These are phyloP conservation scores for Pachyuromys duprasi DNA, from an alignment of 2,797 vertebrate species.

Conservation along the genomic window DNA sequence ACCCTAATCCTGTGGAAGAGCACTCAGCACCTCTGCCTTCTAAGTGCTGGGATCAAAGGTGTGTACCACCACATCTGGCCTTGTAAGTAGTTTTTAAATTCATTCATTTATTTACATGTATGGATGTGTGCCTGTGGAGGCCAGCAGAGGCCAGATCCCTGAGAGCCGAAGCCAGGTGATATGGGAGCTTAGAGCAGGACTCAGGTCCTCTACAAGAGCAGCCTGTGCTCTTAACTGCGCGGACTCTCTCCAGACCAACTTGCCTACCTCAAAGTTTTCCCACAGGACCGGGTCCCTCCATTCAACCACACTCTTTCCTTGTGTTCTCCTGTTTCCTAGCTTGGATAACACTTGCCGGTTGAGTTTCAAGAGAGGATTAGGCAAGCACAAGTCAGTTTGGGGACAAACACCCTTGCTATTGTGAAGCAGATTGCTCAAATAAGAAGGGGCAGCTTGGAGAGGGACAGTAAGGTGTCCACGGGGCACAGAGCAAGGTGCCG, in stretches of 20 bases:
- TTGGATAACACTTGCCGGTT: not conserved
- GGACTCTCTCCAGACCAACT: not conserved
- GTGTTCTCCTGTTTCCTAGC: not conserved
- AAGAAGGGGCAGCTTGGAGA: not conserved
- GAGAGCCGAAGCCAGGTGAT: not conserved
- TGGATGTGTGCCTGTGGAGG: not conserved
- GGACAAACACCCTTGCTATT: not conserved
- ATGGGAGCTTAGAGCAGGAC: not conserved
- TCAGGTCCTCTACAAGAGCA: too few species aligned
- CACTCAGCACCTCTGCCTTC: not conserved
- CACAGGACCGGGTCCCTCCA: not conserved
- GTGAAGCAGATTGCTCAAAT: not conserved
- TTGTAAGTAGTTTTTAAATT: not conserved
- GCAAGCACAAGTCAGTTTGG: not conserved
- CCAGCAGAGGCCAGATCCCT: not conserved
- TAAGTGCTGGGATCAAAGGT: not conserved
- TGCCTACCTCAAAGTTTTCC: not conserved
- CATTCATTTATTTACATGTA: not conserved
- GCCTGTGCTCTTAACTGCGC: not conserved
- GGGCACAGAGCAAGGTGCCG: not conserved
- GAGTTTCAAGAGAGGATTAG: not conserved
- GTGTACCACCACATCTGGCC: not conserved
- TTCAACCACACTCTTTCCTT: not conserved
- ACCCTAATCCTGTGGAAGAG: too few species aligned
- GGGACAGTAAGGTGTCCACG: not conserved